These are phyloP conservation scores for Erythrocercus mccallii DNA, from an alignment of 2,113 vertebrate species.

Conservation along the genomic window DNA sequence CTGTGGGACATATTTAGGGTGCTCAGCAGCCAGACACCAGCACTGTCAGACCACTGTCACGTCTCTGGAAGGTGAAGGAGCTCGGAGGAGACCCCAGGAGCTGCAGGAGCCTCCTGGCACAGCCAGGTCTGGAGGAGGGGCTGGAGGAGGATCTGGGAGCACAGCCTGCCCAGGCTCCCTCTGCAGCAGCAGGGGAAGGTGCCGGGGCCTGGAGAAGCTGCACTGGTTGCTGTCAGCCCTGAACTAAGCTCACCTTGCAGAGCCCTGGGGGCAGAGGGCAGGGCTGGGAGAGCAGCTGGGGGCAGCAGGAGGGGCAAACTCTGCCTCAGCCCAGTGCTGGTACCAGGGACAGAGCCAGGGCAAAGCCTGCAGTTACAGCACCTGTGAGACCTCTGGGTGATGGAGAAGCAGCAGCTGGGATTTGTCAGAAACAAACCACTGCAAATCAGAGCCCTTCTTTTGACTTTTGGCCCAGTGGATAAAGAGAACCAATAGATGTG, in stretches of 20 bases:
- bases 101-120: neutral
- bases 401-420: neutral
- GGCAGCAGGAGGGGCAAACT: neutral
- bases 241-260: neutral
- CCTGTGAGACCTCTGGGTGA: neutral
- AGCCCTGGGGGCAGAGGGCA: neutral
- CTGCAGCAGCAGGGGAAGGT: accelerated
- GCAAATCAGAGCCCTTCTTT: neutral
- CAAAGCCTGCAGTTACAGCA: neutral
- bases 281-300: neutral
- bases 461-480: neutral
- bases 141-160: neutral
- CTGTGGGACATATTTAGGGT: neutral
- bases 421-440: neutral
- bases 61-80: neutral
- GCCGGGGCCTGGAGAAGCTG: neutral
- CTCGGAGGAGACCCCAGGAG: accelerated
- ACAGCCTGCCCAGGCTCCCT: neutral
- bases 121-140: neutral
- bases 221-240: neutral
- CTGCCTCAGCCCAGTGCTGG: neutral
- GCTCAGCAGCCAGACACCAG: neutral
- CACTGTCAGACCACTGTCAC: neutral
- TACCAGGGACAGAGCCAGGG: neutral
- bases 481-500: neutral